A percentile compares a stretch with the other conserved stretches of the same genome.
Evolutionary conservation across 2,797 vertebrate species (phyloP).

Genomic region (Lutjanus argentimaculatus): DNA sequence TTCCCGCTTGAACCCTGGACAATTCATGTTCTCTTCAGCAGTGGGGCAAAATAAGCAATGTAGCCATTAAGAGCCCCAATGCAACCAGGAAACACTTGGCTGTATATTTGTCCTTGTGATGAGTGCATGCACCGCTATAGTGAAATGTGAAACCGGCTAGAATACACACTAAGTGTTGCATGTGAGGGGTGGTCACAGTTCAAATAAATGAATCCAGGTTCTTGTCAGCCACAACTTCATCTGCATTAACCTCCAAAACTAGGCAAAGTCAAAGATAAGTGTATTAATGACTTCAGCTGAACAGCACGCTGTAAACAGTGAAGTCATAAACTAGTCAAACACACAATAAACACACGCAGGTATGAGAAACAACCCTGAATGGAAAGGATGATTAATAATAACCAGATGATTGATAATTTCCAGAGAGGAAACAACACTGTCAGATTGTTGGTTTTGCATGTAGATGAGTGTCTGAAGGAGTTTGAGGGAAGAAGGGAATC

Average conservation of each 20-base stretch:
- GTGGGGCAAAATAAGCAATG: constrained; percentile 80
- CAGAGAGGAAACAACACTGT: constrained; percentile 21
- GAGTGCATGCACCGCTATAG: constrained; percentile 61
- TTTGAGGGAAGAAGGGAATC: neutral
- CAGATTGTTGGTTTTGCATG: constrained; percentile 35
- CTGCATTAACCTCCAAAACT: constrained; percentile 40
- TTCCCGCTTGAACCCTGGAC: constrained; percentile 57
- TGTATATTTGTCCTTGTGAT: constrained; percentile 81
- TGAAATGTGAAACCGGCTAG: constrained; percentile 66
- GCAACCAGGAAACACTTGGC: constrained; percentile 62
- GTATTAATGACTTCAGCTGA: constrained; percentile 45
- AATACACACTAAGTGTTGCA: constrained; percentile 66
- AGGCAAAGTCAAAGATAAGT: constrained; percentile 47
- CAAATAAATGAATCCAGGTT: constrained; percentile 65
- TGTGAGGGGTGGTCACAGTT: constrained; percentile 63
- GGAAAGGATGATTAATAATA: constrained; percentile 36
- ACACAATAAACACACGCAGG: neutral
- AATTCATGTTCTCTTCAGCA: constrained; percentile 64
- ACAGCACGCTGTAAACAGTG: constrained; percentile 3
- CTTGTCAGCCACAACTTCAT: constrained; percentile 10
- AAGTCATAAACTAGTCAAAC: constrained; percentile 27
- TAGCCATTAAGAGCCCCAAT: constrained; percentile 75
- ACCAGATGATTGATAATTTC: constrained; percentile 9
- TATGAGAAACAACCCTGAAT: constrained; percentile 27
- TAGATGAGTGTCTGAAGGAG: constrained; percentile 11